These are phyloP conservation scores for Ramphastos sulfuratus DNA, from an alignment of 2,113 vertebrate genomes.

Conservation along the genomic window DNA sequence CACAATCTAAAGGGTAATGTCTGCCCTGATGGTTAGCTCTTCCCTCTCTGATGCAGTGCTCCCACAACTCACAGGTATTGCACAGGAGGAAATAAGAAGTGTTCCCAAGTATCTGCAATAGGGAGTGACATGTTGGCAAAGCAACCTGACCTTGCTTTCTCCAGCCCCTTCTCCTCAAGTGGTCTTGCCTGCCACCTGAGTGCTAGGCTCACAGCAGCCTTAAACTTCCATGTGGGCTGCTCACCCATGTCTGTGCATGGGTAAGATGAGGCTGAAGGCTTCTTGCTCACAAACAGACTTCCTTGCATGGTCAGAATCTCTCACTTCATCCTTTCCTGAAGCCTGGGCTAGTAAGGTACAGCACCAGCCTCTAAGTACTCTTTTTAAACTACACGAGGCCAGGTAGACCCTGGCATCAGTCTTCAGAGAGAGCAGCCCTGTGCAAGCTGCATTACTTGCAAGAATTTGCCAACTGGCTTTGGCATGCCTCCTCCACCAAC, in stretches of 20 bases:
- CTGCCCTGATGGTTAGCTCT: neutral
- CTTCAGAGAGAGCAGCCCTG: neutral
- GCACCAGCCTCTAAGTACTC: neutral
- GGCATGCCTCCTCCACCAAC: neutral
- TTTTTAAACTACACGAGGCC: neutral
- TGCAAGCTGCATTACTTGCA: neutral
- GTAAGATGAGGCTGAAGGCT: neutral
- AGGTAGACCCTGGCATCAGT: neutral
- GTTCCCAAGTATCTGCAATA: neutral
- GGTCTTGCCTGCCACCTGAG: neutral
- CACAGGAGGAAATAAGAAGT: rapidly evolving
- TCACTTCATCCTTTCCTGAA: neutral
- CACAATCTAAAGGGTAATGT: neutral
- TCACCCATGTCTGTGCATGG: rapidly evolving
- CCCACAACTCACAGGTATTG: neutral
- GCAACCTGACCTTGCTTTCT: neutral
- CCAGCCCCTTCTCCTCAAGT: neutral
- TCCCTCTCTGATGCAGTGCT: neutral
- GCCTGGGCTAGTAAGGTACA: neutral
- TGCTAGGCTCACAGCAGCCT: neutral
- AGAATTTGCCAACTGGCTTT: neutral
- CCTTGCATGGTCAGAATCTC: neutral
- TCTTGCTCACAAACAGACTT: neutral
- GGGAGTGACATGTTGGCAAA: neutral
- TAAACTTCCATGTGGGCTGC: neutral